Conservation (phyloP, 2,113 vertebrate species). For the Myocastor coypus region DNA sequence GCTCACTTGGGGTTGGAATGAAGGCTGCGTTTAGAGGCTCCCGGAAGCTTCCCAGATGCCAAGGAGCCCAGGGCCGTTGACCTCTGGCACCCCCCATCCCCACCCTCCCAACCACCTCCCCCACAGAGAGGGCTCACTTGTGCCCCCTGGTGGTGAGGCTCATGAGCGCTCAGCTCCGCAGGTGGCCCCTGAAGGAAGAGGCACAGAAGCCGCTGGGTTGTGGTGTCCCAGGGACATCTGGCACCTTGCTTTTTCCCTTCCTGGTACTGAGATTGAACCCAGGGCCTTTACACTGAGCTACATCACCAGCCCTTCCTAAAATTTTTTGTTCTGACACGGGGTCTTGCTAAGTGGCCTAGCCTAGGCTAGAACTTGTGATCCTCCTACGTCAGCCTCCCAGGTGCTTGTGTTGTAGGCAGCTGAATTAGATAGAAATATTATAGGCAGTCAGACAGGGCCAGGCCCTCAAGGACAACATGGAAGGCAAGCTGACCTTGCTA, state of each 20-base stretch:
- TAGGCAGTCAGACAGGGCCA: no score
- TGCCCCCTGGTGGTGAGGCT: conserved; percentile 70
- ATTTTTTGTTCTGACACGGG: not conserved
- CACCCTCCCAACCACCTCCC: no score
- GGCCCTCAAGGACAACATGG: no score
- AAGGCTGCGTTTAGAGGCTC: not conserved
- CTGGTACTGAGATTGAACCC: not conserved
- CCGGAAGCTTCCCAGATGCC: not conserved
- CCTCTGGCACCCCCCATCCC: not conserved
- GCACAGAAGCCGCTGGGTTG: not conserved
- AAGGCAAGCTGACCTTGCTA: no score
- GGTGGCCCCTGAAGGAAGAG: not conserved
- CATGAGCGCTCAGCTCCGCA: rapidly evolving
- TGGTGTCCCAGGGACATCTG: not conserved
- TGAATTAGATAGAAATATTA: no score
- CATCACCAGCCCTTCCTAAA: not conserved
- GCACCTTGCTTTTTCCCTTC: not conserved
- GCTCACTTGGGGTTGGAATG: not conserved
- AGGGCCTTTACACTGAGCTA: not conserved
- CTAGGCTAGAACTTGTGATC: not conserved
- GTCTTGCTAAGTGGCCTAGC: not conserved
- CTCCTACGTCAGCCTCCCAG: not conserved
- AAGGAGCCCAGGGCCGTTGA: not conserved
- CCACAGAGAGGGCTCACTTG: not conserved
- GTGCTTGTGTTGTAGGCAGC: no score